Conservation (phyloP, 2,888 invertebrate genomes). For the Belgica antarctica region DNA sequence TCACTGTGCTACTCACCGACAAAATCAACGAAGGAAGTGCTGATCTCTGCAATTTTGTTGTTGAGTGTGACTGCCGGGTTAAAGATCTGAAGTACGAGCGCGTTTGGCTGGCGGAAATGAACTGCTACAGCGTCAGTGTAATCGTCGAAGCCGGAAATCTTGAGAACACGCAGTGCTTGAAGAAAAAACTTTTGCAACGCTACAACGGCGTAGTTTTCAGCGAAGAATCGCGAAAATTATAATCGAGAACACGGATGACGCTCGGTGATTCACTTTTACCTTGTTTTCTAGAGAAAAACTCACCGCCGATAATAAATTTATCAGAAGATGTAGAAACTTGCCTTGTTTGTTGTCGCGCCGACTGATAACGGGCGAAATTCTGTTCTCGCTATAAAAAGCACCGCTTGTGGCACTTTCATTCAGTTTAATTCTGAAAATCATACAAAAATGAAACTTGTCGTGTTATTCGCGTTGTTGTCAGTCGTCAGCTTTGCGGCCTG, state of each 20-base stretch:
- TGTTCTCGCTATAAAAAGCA: not conserved
- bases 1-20: constrained; percentile 62
- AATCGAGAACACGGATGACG: too few relatives aligned
- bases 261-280: not conserved
- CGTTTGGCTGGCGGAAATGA: constrained; percentile 92
- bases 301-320: not conserved
- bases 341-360: not conserved
- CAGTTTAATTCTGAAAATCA: not conserved
- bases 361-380: not conserved
- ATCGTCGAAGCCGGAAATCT: not conserved
- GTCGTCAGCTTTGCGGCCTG: not conserved
- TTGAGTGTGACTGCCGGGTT: constrained; percentile 78
- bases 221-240: not conserved
- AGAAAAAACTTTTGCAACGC: not conserved
- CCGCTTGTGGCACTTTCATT: not conserved
- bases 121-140: too few relatives aligned
- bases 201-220: not conserved
- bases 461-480: not conserved
- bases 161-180: not conserved
- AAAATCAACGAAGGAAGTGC: constrained; percentile 85
- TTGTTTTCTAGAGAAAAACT: not conserved
- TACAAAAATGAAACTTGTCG: not conserved
- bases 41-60: constrained; percentile 74
- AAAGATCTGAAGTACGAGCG: constrained; percentile 96
- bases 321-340: not conserved